Evolutionary conservation across 2,113 vertebrate species (phyloP), one percentile per base, ranked within the genome.

Genomic region (Mystacornis crossleyi): DNA sequence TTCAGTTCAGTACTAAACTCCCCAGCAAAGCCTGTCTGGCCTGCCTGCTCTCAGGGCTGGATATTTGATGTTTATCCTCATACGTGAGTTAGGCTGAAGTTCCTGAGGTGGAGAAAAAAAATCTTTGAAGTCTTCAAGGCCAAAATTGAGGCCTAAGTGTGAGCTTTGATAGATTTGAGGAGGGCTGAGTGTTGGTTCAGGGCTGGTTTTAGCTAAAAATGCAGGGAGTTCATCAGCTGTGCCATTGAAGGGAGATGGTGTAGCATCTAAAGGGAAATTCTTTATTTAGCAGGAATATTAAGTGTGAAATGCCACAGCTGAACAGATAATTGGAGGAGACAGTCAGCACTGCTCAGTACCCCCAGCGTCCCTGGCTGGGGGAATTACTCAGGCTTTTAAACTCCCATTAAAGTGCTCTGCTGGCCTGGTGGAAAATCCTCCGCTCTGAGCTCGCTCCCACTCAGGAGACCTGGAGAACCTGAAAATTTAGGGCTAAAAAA

Each of bases 371-470:
- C 70, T 81, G 43, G 45, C 66, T 61, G 1, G 36, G 80, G 74
- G 51, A 86, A 80, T 93, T 87, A 33, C 69, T 90, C 33, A 5
- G 45, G 57, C 66, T 95, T 91, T 93, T 84, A 64, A 90, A 47
- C 48, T 38, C 6, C 54, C 25, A 8, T 38, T 55, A 18, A 57
- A 92, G 38, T 34, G 50, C 38, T 93, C 38, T 91, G 50, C 72
- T 70, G 60, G 12, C 60, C 33, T 70, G 55, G 2, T 55, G 28
- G 67, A 24, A 81, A 96, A 57, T 62, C 61, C 64, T 73, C n/a
- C 0, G 0, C 34, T 79, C 79, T 4, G 0, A n/a, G 10, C 61
- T 81, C 3, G 0, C 18, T 73, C 23, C 67, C 53, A 26, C 69
- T 48, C 45, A 24, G 57, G 66, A 92, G 65, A 45, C 45, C 36